Percentiles rank a stretch among this genome's conserved stretches.
Evolutionary conservation across 1,140 invertebrate species (phyloP).

Genomic region (Notospermus geniculatus): DNA sequence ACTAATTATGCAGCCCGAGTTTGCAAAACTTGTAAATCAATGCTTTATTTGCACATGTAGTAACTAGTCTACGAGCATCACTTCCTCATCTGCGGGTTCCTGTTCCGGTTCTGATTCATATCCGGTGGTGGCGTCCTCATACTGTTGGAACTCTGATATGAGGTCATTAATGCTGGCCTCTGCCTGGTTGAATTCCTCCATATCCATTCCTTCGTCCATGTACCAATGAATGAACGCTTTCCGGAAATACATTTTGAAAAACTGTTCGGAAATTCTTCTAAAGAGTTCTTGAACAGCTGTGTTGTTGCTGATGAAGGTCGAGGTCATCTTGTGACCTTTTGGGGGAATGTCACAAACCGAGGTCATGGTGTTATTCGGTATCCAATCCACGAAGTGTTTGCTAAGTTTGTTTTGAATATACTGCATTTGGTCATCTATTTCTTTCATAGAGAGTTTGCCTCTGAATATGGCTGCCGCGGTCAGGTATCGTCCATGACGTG

Average conservation of each 20-base stretch:
- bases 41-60: too few species aligned
- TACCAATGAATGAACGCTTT: slow-evolving; percentile 79
- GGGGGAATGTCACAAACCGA: slow-evolving; percentile 92
- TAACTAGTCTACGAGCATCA: too few species aligned
- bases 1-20: too few species aligned
- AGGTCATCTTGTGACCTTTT: slow-evolving; percentile 85
- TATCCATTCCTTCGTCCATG: slow-evolving; percentile 79
- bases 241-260: slow-evolving; percentile 68
- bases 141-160: slow-evolving; percentile 91
- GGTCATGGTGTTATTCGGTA: slow-evolving; percentile 89
- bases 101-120: slow-evolving; percentile 76
- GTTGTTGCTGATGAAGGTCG: slow-evolving; percentile 70
- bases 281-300: slow-evolving; percentile 80
- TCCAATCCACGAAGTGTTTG: slow-evolving; percentile 91
- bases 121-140: slow-evolving; percentile 77
- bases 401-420: slow-evolving; percentile 71
- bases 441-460: slow-evolving; percentile 60
- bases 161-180: slow-evolving; percentile 76
- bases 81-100: slow-evolving; percentile 59
- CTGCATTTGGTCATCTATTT: slow-evolving; percentile 69
- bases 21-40: too few species aligned
- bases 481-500: slow-evolving; percentile 66
- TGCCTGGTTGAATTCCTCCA: too few species aligned
- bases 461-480: slow-evolving; percentile 69
- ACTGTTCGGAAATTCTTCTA: slow-evolving; percentile 73